A percentile compares a stretch with the other conserved stretches of the same genome.
These are phyloP conservation scores for Geococcyx californianus DNA, from an alignment of 2,113 vertebrate genomes.

Conservation along the genomic window DNA sequence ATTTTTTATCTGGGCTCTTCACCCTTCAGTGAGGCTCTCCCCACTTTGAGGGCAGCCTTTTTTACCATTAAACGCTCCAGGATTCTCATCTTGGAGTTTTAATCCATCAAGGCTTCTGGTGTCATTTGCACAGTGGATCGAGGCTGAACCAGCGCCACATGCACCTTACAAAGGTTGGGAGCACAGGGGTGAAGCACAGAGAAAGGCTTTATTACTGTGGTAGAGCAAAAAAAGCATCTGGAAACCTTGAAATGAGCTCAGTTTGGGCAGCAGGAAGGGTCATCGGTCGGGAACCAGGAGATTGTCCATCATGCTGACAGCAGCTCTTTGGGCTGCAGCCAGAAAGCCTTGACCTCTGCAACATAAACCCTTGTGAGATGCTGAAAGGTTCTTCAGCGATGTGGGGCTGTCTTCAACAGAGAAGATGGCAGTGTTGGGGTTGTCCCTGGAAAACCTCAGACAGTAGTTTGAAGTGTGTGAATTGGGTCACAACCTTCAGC, in stretches of 20 bases:
- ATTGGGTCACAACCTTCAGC: not conserved
- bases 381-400: not conserved
- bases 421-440: accelerated
- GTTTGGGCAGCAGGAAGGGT: not conserved
- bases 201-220: not conserved
- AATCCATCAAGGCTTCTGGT: not conserved
- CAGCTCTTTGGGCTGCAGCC: not conserved
- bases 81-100: not conserved
- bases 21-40: not conserved
- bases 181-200: not conserved
- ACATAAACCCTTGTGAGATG: not conserved
- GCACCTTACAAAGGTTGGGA: not conserved
- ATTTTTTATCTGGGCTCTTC: not conserved
- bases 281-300: not conserved
- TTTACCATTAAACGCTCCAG: not conserved
- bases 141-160: not conserved
- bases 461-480: not conserved
- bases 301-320: conserved; percentile 2
- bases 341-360: not conserved
- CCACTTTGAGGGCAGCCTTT: not conserved
- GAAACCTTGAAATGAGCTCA: conserved; percentile 4
- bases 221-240: not conserved
- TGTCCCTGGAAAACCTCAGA: accelerated
- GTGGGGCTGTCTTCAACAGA: not conserved
- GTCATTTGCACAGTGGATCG: accelerated